These are phyloP conservation scores for Limnodromus scolopaceus DNA, from an alignment of 2,797 vertebrate genomes.

Conservation along the genomic window DNA sequence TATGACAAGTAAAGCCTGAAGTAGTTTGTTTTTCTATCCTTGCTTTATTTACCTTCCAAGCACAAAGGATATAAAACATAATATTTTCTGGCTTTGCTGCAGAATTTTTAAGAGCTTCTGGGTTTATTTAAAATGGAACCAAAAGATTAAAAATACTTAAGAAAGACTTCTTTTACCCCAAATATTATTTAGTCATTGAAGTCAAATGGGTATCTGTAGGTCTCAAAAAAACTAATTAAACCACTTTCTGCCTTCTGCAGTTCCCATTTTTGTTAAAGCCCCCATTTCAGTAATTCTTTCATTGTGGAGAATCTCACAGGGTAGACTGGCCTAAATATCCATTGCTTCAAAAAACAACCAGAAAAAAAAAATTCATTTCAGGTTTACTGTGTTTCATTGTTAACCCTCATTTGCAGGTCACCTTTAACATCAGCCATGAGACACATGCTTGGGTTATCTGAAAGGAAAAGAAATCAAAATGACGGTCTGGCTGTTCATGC, in stretches of 20 bases:
- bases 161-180: background rate
- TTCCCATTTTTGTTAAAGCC: background rate
- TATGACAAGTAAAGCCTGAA: background rate
- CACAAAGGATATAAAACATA: background rate
- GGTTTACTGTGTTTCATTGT: constrained; percentile 34
- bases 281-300: background rate
- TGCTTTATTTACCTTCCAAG: constrained; percentile 27
- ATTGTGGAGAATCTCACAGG: background rate
- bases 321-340: background rate
- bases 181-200: background rate
- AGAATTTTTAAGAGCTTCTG: constrained; percentile 1
- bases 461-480: constrained; percentile 42
- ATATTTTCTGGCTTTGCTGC: background rate
- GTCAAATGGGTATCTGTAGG: background rate
- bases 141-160: background rate
- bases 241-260: background rate
- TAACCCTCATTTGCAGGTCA: constrained; percentile 56
- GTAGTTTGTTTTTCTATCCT: background rate
- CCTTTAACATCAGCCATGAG: constrained; percentile 27
- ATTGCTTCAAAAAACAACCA: background rate
- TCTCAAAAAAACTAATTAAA: background rate
- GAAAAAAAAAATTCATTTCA: background rate
- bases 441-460: constrained; percentile 20
- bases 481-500: background rate
- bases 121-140: background rate